Evolutionary conservation across 2,888 invertebrate genomes (phyloP).

Genomic region (Dolichomitus sp.): DNA sequence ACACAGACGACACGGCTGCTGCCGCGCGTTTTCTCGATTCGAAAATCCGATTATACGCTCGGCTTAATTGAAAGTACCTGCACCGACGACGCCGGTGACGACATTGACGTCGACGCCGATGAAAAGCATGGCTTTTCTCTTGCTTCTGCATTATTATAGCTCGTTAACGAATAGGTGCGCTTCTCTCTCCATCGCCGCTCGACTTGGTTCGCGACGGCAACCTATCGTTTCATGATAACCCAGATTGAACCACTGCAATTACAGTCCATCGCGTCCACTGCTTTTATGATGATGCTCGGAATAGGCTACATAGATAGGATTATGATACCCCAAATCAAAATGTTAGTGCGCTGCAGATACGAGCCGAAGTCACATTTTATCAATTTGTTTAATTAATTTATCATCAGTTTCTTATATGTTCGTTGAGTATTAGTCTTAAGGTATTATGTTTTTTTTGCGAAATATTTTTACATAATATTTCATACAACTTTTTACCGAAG

Average conservation of each 20-base stretch:
- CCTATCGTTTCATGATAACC: not conserved
- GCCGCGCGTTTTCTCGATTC: constrained; percentile 59
- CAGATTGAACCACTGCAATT: constrained; percentile 11
- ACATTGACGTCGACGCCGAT: constrained; percentile 30
- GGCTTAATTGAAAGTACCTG: constrained; percentile 63
- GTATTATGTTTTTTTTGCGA: too few species aligned
- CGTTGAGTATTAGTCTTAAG: too few species aligned
- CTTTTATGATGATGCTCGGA: not conserved
- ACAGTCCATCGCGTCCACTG: not conserved
- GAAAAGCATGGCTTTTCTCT: constrained; percentile 45
- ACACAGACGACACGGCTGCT: not conserved
- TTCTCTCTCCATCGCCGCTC: not conserved
- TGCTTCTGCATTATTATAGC: constrained; percentile 43
- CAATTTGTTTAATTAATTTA: not conserved
- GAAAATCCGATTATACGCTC: constrained; percentile 65
- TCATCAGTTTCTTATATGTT: too few species aligned
- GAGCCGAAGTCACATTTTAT: not conserved
- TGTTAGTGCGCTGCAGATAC: not conserved
- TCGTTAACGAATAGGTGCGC: constrained; percentile 31
- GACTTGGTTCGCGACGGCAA: not conserved
- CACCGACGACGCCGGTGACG: constrained; percentile 28
- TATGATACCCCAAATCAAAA: not conserved
- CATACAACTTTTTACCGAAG: too few species aligned
- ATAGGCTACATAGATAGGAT: not conserved
- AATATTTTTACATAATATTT: too few species aligned